phyloP scores from a whole-genome alignment of 2,888 invertebrate genomes.

The Lasioglossum malachurum region DNA sequence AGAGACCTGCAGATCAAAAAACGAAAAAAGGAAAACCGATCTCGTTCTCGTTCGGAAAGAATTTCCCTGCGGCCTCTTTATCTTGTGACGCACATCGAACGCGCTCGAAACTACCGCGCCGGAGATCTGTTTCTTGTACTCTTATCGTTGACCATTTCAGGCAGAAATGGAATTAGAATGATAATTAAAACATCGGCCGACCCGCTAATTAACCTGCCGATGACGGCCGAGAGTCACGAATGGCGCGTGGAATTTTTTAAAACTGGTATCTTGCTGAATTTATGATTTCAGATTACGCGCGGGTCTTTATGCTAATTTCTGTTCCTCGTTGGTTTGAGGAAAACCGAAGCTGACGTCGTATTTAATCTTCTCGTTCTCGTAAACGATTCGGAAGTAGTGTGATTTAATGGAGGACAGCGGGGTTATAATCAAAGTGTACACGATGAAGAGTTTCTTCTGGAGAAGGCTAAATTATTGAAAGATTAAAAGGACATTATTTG shows the following conservation, averaged over 20 bases:
- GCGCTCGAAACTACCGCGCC: neutral
- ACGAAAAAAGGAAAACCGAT: slow-evolving; percentile 9
- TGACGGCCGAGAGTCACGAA: neutral
- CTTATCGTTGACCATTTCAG: neutral
- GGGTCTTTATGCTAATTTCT: neutral
- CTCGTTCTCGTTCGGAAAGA: slow-evolving; percentile 9
- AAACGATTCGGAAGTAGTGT: neutral
- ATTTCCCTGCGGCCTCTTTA: slow-evolving; percentile 25
- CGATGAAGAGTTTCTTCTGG: neutral
- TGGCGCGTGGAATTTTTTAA: neutral
- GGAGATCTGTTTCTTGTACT: neutral
- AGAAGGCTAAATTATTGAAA: too few species aligned
- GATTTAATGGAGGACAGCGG: neutral
- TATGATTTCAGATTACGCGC: neutral
- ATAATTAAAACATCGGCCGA: neutral
- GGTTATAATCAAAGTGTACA: neutral
- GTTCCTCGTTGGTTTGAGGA: neutral
- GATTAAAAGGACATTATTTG: too few species aligned
- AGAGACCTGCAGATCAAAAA: neutral
- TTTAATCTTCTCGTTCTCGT: neutral
- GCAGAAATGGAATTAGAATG: neutral
- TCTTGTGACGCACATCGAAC: neutral
- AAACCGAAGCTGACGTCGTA: neutral
- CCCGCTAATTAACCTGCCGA: neutral
- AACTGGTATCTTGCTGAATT: neutral